A percentile compares a stretch with the other conserved stretches of the same genome.
Evolutionary conservation across 2,797 vertebrate genomes (phyloP).

Genomic region (Bradypodion ventrale): DNA sequence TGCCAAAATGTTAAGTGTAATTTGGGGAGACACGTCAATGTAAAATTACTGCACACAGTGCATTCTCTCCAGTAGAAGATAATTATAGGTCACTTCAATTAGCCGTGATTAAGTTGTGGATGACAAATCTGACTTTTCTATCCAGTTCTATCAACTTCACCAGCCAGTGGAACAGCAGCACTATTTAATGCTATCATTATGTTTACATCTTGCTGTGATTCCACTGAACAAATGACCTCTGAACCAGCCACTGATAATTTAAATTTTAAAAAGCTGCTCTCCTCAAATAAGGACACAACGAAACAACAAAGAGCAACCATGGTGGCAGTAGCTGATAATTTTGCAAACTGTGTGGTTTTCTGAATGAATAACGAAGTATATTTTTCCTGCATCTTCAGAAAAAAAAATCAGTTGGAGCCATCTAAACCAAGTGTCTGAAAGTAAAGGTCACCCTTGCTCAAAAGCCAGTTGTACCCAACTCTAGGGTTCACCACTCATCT

Average conservation of each 20-base stretch:
- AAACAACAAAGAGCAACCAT: background rate
- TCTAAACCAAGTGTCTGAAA: too few species aligned
- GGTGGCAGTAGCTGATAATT: background rate
- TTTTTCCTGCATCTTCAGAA: background rate
- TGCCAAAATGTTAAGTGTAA: background rate
- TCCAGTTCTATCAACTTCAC: background rate
- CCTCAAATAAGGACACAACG: background rate
- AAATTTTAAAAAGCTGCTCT: background rate
- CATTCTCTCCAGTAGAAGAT: background rate
- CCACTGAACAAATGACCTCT: background rate
- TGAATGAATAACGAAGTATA: too few species aligned
- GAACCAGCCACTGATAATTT: background rate
- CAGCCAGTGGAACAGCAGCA: background rate
- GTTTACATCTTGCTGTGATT: rapidly evolving
- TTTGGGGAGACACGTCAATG: background rate
- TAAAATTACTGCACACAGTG: background rate
- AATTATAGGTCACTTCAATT: constrained; percentile 44
- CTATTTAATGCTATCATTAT: background rate
- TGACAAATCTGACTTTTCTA: constrained; percentile 37
- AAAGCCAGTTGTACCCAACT: too few species aligned
- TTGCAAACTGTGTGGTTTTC: background rate
- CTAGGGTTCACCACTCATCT: too few species aligned
- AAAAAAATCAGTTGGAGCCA: background rate
- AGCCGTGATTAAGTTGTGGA: constrained; percentile 37
- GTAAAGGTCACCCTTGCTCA: too few species aligned